phyloP scores from a whole-genome alignment of 1,140 invertebrate genomes.

The Lycorma delicatula region DNA sequence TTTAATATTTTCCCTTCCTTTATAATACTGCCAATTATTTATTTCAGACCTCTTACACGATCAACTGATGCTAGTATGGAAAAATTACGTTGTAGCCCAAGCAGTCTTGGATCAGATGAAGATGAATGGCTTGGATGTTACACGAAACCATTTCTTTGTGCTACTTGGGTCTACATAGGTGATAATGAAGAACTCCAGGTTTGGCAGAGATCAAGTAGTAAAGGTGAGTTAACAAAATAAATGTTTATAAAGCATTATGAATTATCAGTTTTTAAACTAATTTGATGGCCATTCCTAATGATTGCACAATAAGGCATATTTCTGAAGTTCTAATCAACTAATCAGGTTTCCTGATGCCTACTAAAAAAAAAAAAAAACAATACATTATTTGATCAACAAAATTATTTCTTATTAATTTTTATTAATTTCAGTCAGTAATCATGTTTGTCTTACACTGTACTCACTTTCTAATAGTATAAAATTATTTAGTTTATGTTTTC shows the following conservation, averaged over 20 bases:
- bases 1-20: too few species aligned
- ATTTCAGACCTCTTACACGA: conserved; percentile 47
- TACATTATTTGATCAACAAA: too few species aligned
- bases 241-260: background rate
- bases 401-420: too few species aligned
- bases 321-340: too few species aligned
- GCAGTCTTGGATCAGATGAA: conserved; percentile 49
- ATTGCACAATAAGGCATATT: too few species aligned
- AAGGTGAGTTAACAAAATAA: conserved; percentile 13
- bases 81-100: conserved; percentile 51
- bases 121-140: conserved; percentile 58
- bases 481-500: too few species aligned
- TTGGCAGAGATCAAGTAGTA: conserved; percentile 50
- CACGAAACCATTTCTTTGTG: conserved; percentile 57
- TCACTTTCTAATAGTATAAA: too few species aligned
- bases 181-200: conserved; percentile 60
- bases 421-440: too few species aligned
- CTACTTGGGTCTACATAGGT: conserved; percentile 66
- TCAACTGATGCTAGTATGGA: conserved; percentile 65
- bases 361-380: too few species aligned
- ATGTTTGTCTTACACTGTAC: too few species aligned
- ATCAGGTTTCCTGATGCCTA: too few species aligned
- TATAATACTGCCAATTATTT: too few species aligned
- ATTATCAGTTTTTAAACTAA: background rate
- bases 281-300: background rate